Evolutionary conservation across 2,888 invertebrate genomes (phyloP).

Genomic region (Oxycera nigricornis): DNA sequence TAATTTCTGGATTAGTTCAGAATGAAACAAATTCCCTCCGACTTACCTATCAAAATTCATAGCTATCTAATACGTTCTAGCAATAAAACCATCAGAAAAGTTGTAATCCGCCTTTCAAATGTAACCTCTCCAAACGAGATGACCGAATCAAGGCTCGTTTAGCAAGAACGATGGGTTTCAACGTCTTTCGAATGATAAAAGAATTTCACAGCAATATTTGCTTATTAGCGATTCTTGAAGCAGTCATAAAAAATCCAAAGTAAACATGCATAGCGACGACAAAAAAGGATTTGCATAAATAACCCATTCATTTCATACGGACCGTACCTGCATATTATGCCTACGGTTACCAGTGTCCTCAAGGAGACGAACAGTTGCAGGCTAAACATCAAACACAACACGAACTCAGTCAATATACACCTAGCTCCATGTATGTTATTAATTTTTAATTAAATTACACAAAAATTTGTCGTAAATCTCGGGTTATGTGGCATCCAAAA

Average conservation of each 20-base stretch:
- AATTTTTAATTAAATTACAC: slow-evolving; percentile 43
- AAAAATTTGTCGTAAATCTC: slow-evolving; percentile 42
- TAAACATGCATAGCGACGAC: slow-evolving; percentile 33
- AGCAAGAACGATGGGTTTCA: slow-evolving; percentile 18
- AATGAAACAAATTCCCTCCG: too few relatives aligned
- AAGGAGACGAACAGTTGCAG: not conserved
- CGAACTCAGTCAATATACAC: slow-evolving; percentile 5
- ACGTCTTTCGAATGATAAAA: slow-evolving; percentile 1
- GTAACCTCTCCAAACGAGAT: not conserved
- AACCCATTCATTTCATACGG: not conserved
- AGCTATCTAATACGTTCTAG: too few relatives aligned
- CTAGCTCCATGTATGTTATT: slow-evolving; percentile 25
- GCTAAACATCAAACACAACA: not conserved
- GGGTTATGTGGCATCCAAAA: slow-evolving; percentile 39
- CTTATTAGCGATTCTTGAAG: slow-evolving; percentile 38
- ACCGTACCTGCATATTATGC: too few relatives aligned
- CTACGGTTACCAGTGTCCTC: not conserved
- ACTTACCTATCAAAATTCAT: too few relatives aligned
- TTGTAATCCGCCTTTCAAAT: not conserved
- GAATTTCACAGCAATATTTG: slow-evolving; percentile 36
- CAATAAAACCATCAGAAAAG: too few relatives aligned
- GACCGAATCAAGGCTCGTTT: slow-evolving; percentile 1
- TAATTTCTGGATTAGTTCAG: too few relatives aligned
- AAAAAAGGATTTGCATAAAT: slow-evolving; percentile 8
- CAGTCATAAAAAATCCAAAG: slow-evolving; percentile 40